Base-by-base conservation (phyloP, 2,888 invertebrate species). In the Eretmocerus hayati region DNA sequence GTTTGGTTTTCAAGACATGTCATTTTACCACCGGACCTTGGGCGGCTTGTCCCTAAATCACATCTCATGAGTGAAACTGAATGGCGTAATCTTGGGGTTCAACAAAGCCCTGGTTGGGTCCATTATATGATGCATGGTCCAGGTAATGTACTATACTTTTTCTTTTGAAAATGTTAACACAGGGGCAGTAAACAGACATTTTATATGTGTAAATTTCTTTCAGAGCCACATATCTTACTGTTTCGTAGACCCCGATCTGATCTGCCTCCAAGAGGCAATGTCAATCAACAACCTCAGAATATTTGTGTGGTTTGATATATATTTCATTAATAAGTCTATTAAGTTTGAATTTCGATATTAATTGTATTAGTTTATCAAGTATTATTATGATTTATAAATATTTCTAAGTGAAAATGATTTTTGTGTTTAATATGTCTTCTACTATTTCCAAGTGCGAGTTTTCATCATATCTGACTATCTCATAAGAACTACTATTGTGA, bases 31-130 rank as follows among this genome's bases (percentile, higher is more conserved):
- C 78, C 83, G 16, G 91, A 93, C 55, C 74, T 93, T 35, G 87
- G 90, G 0, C 85, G 85, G 56, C 74, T 85, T 43, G 91, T 94
- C 0, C 94, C 94, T 1, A 86, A 89, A 65, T 83, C 85, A 0
- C 93, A 93, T 66, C 74, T 94, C 40, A 91, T 95, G 91, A 86
- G 90, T 0, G 95, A 95, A 74, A 84, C 88, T 0, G 94, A 95
- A 72, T 95, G 95, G 94, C 78, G 94, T 52, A 89, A 90, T 71
- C 78, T 95, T 2, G 94, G 94, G 0, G 91, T 95, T 0, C 92
- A 93, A 67, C 94, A 94, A 69, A 91, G 91, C 66, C 91, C 90
- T 0, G 88, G 88, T 41, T 89, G 88, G 88, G 78, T 87, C 2
- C 90, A 91, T 72, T 91, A 90, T 67, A 87, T 91, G 90, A 81